A percentile compares a stretch with the other conserved stretches of the same genome.
phyloP scores from a whole-genome alignment of 2,113 vertebrate genomes.

The Ptychochromis oligacanthus region DNA sequence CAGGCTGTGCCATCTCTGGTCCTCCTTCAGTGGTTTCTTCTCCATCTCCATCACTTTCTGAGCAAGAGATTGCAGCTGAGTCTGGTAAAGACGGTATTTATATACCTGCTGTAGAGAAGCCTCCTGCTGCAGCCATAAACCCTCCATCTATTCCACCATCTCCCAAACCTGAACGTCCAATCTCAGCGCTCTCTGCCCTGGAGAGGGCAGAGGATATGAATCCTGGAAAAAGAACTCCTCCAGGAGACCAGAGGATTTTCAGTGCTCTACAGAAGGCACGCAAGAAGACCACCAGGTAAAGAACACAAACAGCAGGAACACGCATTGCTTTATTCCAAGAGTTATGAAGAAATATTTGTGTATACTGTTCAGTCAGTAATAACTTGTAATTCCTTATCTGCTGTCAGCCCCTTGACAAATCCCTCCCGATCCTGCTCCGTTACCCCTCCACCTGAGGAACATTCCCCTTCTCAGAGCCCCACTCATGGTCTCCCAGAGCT shows the following conservation, averaged over 20 bases:
- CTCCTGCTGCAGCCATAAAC: neutral
- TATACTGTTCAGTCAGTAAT: neutral
- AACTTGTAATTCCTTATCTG: neutral
- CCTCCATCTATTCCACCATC: neutral
- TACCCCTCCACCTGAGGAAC: slow-evolving; percentile 52
- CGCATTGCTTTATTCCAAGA: neutral
- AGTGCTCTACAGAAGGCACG: slow-evolving; percentile 75
- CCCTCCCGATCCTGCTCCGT: neutral
- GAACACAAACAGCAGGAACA: neutral
- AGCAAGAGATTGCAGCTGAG: neutral
- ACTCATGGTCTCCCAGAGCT: slow-evolving; percentile 11
- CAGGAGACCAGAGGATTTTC: slow-evolving; percentile 69
- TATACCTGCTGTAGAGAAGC: slow-evolving; percentile 4
- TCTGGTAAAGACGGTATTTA: neutral
- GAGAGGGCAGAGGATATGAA: slow-evolving; percentile 70
- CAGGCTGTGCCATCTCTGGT: neutral
- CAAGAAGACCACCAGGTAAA: slow-evolving; percentile 64
- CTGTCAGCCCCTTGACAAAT: slow-evolving; percentile 25
- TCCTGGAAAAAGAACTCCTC: slow-evolving; percentile 31
- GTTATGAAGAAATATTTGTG: neutral
- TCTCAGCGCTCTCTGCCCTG: slow-evolving; percentile 63
- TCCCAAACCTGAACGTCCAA: slow-evolving; percentile 15
- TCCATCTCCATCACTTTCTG: slow-evolving; percentile 22
- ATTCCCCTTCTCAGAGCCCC: slow-evolving; percentile 7
- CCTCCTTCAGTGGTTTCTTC: neutral